A percentile compares a stretch with the other conserved stretches of the same genome.
phyloP scores from a whole-genome alignment of 2,888 invertebrate genomes.

The Phasia obesa region DNA sequence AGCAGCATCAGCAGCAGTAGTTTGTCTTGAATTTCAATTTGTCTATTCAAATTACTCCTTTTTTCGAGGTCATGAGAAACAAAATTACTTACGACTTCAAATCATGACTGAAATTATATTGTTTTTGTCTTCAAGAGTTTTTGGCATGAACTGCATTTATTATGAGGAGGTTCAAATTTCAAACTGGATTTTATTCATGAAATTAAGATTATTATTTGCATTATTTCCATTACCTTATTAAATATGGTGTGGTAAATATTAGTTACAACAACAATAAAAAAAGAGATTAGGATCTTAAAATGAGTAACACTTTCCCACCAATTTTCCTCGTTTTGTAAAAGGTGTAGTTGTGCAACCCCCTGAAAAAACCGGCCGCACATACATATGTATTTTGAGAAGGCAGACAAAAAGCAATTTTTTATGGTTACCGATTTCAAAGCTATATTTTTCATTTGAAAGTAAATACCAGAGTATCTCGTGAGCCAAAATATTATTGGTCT shows the following conservation, averaged over 20 bases:
- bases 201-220: slow-evolving; percentile 73
- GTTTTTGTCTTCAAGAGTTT: slow-evolving; percentile 35
- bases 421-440: too few relatives aligned
- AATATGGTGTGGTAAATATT: slow-evolving; percentile 3
- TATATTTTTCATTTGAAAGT: too few relatives aligned
- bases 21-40: slow-evolving; percentile 60
- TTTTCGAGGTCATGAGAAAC: slow-evolving; percentile 81
- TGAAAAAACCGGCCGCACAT: too few relatives aligned
- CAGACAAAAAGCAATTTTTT: too few relatives aligned
- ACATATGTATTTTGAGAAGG: too few relatives aligned
- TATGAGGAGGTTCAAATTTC: slow-evolving; percentile 53
- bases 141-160: slow-evolving; percentile 47
- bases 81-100: slow-evolving; percentile 57
- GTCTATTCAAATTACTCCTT: slow-evolving; percentile 77
- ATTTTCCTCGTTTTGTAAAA: too few relatives aligned
- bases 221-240: slow-evolving; percentile 7
- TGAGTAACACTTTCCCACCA: too few relatives aligned
- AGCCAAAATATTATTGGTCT: too few relatives aligned
- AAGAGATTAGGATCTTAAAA: background rate
- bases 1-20: slow-evolving; percentile 66
- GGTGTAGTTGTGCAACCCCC: too few relatives aligned
- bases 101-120: slow-evolving; percentile 38
- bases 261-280: background rate
- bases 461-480: too few relatives aligned
- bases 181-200: slow-evolving; percentile 65